Evolutionary conservation across 2,888 invertebrate species (phyloP).

Genomic region (Brachypterus glaber): DNA sequence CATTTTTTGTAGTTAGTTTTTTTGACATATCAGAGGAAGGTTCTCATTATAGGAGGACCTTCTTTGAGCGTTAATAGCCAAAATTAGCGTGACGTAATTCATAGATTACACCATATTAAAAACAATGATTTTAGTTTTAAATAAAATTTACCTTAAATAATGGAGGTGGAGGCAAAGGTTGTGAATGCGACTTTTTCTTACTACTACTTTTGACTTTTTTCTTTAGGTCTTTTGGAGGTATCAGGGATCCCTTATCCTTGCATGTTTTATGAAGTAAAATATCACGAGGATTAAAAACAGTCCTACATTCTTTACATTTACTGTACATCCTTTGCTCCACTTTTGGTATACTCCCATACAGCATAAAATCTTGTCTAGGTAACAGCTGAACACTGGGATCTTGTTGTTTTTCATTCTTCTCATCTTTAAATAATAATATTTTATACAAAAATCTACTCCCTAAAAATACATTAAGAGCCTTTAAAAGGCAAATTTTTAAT

Average conservation of each 20-base stretch:
- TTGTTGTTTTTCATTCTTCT: background rate
- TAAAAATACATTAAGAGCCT: background rate
- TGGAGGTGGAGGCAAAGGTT: conserved; percentile 28
- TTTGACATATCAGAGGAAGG: no score
- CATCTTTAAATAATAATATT: background rate
- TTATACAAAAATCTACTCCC: background rate
- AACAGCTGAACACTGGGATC: conserved; percentile 28
- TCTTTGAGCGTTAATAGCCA: no score
- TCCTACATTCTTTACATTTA: conserved; percentile 33
- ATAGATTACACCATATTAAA: no score
- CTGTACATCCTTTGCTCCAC: conserved; percentile 34
- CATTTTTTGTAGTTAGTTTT: no score
- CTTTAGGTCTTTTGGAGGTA: conserved; percentile 26
- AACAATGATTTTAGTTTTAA: no score
- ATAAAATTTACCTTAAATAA: conserved; percentile 29
- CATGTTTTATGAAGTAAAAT: conserved; percentile 26
- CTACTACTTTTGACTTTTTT: conserved; percentile 33
- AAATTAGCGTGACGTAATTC: no score
- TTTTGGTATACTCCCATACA: conserved; percentile 36
- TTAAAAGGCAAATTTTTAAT: background rate
- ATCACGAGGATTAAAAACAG: conserved; percentile 29
- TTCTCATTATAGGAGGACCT: no score
- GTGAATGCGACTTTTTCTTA: conserved; percentile 26
- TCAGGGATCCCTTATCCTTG: conserved; percentile 22
- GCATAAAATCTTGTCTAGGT: conserved; percentile 32